A percentile compares a stretch with the other conserved stretches of the same genome.
These are phyloP conservation scores for Neolamprologus modestus DNA, from an alignment of 2,113 vertebrate genomes.

Conservation along the genomic window DNA sequence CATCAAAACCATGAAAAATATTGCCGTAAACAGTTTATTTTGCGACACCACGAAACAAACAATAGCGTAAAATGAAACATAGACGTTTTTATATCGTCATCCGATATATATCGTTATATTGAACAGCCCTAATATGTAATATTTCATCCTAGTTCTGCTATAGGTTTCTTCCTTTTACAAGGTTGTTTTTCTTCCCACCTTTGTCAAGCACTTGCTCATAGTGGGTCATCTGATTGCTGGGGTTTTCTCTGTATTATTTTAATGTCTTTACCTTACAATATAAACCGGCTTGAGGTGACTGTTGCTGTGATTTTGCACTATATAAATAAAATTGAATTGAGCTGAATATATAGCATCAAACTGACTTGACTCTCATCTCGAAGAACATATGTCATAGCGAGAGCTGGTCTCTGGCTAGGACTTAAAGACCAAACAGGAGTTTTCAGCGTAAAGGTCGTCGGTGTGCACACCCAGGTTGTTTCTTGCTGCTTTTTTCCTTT, in stretches of 20 bases:
- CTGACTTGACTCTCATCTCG: neutral
- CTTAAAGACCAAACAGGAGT: neutral
- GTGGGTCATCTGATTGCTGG: neutral
- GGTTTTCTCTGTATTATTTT: neutral
- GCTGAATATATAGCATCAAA: neutral
- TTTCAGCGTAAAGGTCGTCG: neutral
- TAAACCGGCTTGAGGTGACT: neutral
- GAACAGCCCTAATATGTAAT: neutral
- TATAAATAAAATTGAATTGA: neutral
- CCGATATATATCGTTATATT: neutral
- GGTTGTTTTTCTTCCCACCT: neutral
- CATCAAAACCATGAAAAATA: neutral
- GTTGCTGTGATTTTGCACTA: neutral
- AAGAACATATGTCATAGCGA: neutral
- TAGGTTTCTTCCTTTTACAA: neutral
- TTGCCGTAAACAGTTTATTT: neutral
- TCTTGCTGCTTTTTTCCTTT: neutral
- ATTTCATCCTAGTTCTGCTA: neutral
- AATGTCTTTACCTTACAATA: neutral
- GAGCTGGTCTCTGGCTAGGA: neutral
- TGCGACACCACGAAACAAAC: neutral
- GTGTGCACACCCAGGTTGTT: neutral
- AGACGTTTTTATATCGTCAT: neutral
- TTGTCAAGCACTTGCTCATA: neutral
- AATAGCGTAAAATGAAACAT: rapidly evolving